Conservation (phyloP, 2,888 invertebrate species). For the Syrphus vitripennis region DNA sequence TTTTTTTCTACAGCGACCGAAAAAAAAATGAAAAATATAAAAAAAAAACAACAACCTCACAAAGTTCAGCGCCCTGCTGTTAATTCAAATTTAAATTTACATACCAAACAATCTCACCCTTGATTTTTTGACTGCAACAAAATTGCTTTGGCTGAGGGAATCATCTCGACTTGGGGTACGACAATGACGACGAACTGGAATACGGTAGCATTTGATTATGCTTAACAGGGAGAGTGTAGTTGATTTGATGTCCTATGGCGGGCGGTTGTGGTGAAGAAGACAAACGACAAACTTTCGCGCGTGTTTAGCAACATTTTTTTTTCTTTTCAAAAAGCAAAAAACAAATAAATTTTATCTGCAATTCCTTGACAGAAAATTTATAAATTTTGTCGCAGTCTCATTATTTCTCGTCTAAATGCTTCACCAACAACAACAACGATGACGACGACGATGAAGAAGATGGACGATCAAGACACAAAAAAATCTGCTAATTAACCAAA, state of each 20-base stretch:
- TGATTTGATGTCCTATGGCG: background rate
- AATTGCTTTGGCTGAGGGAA: background rate
- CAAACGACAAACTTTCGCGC: background rate
- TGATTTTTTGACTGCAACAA: conserved; percentile 19
- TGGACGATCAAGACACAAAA: conserved; percentile 6
- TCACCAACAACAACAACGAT: background rate
- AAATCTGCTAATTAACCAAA: conserved; percentile 11
- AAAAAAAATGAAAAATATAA: background rate
- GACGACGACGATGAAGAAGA: background rate
- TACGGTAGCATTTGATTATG: conserved; percentile 1
- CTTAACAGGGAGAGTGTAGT: background rate
- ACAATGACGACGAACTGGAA: background rate
- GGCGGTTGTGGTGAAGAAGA: background rate
- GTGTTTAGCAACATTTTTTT: conserved; percentile 23
- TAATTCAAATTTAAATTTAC: conserved; percentile 58
- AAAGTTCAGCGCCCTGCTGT: conserved; percentile 57
- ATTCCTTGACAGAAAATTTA: conserved; percentile 4
- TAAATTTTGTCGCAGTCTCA: background rate
- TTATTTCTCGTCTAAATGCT: conserved; percentile 17
- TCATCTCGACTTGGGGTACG: background rate
- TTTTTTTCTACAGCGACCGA: background rate
- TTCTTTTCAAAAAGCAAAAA: background rate
- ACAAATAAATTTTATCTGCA: background rate
- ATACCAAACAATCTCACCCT: conserved; percentile 35
- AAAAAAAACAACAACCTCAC: background rate